Conservation (phyloP, 2,113 vertebrate genomes). For the Ramphastos sulfuratus region DNA sequence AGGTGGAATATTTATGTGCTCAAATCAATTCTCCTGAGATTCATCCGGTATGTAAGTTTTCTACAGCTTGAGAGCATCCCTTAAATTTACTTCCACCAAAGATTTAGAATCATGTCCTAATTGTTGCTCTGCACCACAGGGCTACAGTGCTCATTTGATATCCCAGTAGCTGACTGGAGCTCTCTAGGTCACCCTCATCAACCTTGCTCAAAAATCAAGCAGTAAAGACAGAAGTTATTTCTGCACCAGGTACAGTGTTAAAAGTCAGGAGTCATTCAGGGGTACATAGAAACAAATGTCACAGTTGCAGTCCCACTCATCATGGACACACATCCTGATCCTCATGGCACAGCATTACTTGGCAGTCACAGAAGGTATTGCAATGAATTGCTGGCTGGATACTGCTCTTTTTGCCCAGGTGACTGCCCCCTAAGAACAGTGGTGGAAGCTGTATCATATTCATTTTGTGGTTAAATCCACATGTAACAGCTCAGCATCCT, state of each 20-base stretch:
- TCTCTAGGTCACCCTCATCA: neutral
- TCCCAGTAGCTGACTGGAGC: neutral
- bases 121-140: neutral
- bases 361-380: neutral
- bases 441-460: neutral
- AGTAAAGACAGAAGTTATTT: neutral
- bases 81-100: neutral
- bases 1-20: neutral
- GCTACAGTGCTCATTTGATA: neutral
- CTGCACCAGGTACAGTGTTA: neutral
- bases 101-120: neutral
- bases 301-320: neutral
- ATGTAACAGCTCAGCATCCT: neutral
- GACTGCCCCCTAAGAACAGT: neutral
- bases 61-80: neutral
- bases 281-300: neutral
- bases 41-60: neutral
- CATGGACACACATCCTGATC: fast-evolving
- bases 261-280: neutral
- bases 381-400: neutral
- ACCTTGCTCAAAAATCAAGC: neutral
- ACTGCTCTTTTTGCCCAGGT: neutral
- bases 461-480: neutral
- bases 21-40: neutral
- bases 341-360: neutral